Evolutionary conservation across 2,797 vertebrate species (phyloP).

Genomic region (Tauraco hartlaubi): DNA sequence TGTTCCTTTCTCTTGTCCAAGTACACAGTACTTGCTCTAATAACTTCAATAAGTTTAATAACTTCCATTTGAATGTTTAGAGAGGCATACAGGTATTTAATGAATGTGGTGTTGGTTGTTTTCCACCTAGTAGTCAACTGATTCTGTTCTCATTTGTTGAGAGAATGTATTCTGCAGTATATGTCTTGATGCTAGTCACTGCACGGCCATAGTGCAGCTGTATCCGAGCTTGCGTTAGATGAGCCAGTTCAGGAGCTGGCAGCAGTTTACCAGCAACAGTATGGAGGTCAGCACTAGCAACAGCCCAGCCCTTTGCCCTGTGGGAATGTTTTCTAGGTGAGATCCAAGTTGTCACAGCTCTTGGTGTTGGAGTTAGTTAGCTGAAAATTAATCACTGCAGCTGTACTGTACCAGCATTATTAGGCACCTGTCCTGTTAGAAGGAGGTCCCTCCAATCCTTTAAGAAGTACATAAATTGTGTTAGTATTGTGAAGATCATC

Average conservation of each 20-base stretch:
- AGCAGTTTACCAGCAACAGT: neutral
- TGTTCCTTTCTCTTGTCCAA: neutral
- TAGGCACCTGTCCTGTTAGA: neutral
- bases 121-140: neutral
- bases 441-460: neutral
- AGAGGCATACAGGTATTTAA: neutral
- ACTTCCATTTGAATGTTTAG: neutral
- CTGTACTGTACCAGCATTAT: rapidly evolving
- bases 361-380: neutral
- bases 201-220: neutral
- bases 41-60: neutral
- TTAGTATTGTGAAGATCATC: neutral
- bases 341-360: neutral
- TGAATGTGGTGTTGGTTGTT: neutral
- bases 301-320: neutral
- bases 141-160: neutral
- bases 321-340: neutral
- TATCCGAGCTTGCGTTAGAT: neutral
- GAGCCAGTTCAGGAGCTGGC: neutral
- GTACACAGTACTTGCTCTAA: neutral
- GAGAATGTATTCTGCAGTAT: rapidly evolving
- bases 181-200: neutral
- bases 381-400: neutral
- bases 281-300: neutral
- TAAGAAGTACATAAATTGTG: neutral